A percentile compares a stretch with the other conserved stretches of the same genome.
Evolutionary conservation across 2,797 vertebrate species (phyloP).

Genomic region (Silurus lanzhouensis): DNA sequence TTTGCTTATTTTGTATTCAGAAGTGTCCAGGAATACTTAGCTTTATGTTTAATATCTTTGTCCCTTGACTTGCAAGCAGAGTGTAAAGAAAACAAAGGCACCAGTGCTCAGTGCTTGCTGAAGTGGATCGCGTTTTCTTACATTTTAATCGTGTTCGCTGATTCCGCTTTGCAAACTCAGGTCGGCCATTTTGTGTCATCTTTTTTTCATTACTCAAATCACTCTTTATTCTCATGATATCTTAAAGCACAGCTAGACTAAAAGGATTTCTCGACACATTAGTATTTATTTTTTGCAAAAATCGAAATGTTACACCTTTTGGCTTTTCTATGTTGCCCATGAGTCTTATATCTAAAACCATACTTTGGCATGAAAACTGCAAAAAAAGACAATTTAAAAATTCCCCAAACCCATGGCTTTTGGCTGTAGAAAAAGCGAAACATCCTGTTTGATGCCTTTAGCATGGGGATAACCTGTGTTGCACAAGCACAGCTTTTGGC

Average conservation of each 20-base stretch:
- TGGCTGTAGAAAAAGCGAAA: slow-evolving; percentile 28
- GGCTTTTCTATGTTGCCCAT: background rate
- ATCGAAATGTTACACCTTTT: background rate
- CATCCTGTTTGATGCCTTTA: slow-evolving; percentile 14
- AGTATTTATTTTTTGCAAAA: background rate
- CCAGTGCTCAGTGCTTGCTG: background rate
- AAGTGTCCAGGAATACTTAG: background rate
- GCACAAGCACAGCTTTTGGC: slow-evolving; percentile 15
- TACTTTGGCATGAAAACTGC: slow-evolving; percentile 20
- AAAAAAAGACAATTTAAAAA: background rate
- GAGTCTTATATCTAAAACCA: slow-evolving; percentile 27
- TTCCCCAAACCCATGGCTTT: background rate
- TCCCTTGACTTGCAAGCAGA: background rate
- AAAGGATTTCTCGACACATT: background rate
- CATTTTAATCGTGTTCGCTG: background rate
- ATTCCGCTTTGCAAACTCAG: background rate
- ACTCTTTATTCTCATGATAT: too few relatives aligned
- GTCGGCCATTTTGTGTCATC: background rate
- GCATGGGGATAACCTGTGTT: background rate
- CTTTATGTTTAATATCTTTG: background rate
- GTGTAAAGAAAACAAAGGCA: background rate
- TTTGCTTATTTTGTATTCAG: background rate
- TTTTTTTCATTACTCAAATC: background rate
- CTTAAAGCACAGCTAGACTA: background rate
- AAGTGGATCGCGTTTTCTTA: background rate